Evolutionary conservation across 2,113 vertebrate species (phyloP).

Genomic region (Clarias magur): DNA sequence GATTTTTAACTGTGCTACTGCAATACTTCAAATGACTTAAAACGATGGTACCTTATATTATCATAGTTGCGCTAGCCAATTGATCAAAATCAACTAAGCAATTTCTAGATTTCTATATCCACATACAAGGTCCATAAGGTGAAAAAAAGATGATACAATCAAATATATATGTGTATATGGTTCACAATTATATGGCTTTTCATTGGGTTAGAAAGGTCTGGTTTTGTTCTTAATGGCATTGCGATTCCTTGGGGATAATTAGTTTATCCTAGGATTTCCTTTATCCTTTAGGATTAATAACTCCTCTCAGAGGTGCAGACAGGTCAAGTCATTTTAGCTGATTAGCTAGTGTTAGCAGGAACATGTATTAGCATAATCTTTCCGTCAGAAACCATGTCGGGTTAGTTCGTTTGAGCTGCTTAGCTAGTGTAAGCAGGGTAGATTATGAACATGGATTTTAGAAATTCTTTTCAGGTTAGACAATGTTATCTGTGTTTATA

Average conservation of each 20-base stretch:
- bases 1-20: neutral
- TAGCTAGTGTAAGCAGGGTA: neutral
- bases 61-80: neutral
- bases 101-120: neutral
- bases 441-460: neutral
- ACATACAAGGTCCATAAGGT: neutral
- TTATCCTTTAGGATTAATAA: no score
- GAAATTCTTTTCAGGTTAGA: neutral
- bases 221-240: conserved; percentile 94
- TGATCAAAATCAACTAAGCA: neutral
- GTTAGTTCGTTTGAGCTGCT: neutral
- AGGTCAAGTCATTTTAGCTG: neutral
- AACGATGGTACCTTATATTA: neutral
- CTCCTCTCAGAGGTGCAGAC: neutral
- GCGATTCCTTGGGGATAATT: conserved; percentile 92
- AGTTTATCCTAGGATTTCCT: no score
- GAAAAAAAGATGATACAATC: neutral
- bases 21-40: neutral
- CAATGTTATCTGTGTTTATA: no score
- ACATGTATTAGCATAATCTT: neutral
- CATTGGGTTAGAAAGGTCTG: conserved; percentile 81
- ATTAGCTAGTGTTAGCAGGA: neutral
- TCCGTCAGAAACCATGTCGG: neutral
- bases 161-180: conserved; percentile 28
- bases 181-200: conserved; percentile 3